Conservation (phyloP, 2,797 vertebrate species). For the Girardinus metallicus region DNA sequence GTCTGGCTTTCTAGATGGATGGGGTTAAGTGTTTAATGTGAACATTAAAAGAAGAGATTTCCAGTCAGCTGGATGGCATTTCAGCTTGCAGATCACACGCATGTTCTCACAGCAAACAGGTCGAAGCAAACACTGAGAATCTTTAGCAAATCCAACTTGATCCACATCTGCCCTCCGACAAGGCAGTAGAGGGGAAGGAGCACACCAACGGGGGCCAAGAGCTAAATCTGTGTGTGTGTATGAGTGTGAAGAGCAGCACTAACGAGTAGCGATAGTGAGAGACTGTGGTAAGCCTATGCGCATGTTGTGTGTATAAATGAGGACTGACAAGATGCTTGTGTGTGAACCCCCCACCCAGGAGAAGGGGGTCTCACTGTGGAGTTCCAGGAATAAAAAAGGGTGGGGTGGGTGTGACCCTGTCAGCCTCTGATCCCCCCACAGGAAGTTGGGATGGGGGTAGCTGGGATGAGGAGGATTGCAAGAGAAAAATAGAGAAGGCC, state of each 20-base stretch:
- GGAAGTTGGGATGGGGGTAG: slow-evolving; percentile 70
- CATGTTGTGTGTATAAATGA: slow-evolving; percentile 48
- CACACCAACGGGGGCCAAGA: slow-evolving; percentile 13
- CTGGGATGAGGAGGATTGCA: slow-evolving; percentile 12
- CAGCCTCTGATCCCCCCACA: slow-evolving; percentile 73
- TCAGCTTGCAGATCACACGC: slow-evolving; percentile 23
- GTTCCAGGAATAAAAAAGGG: slow-evolving; percentile 79
- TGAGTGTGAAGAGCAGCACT: slow-evolving; percentile 42
- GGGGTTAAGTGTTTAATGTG: slow-evolving; percentile 10
- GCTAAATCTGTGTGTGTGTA: slow-evolving; percentile 22
- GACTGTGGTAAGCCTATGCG: slow-evolving; percentile 24
- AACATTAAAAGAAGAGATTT: slow-evolving; percentile 18
- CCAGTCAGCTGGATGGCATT: slow-evolving; percentile 16
- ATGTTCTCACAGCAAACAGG: slow-evolving; percentile 5
- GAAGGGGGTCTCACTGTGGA: slow-evolving; percentile 67
- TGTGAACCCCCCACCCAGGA: slow-evolving; percentile 23
- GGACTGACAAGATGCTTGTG: slow-evolving; percentile 42
- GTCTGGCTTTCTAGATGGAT: slow-evolving; percentile 36
- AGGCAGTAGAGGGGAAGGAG: slow-evolving; percentile 35
- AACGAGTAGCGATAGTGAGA: slow-evolving; percentile 45
- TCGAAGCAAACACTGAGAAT: slow-evolving; percentile 32
- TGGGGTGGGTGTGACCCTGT: slow-evolving; percentile 80
- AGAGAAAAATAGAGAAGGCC: slow-evolving; percentile 1
- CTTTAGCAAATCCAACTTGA: slow-evolving; percentile 55
- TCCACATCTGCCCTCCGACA: slow-evolving; percentile 60